Percentiles rank a stretch among this genome's conserved stretches.
Conservation (phyloP, 1,140 invertebrate species). For the Batillaria attramentaria region DNA sequence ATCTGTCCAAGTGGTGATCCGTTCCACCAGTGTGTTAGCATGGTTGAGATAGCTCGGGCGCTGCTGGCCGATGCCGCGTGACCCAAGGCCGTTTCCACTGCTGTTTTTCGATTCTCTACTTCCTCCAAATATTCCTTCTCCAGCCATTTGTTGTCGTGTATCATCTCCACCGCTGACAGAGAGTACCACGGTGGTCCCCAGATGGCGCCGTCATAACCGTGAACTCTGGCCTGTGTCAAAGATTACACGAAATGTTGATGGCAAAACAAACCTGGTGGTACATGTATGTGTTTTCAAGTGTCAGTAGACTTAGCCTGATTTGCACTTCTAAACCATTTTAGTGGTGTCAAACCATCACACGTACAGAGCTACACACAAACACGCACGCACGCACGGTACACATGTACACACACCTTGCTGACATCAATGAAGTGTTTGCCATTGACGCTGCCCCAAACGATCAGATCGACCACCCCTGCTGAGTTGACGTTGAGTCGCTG, state of each 20-base stretch:
- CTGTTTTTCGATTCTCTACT: constrained; percentile 44
- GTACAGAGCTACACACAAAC: background rate
- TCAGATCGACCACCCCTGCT: constrained; percentile 63
- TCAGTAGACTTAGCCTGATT: background rate
- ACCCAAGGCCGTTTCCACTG: constrained; percentile 40
- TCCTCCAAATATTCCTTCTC: constrained; percentile 60
- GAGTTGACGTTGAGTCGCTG: constrained; percentile 64
- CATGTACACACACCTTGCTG: constrained; percentile 35
- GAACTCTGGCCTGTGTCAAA: constrained; percentile 49
- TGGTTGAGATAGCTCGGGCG: constrained; percentile 56
- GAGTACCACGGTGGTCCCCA: constrained; percentile 68
- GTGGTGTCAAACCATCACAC: no score
- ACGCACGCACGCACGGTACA: constrained; percentile 15
- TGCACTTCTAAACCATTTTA: background rate
- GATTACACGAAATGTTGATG: no score
- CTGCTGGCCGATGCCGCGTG: constrained; percentile 49
- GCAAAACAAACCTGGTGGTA: no score
- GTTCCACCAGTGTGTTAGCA: constrained; percentile 64
- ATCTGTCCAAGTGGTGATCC: constrained; percentile 63
- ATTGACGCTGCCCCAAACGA: constrained; percentile 69
- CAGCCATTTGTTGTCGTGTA: constrained; percentile 68
- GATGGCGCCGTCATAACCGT: constrained; percentile 68
- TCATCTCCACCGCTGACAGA: constrained; percentile 59
- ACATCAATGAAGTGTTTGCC: constrained; percentile 62
- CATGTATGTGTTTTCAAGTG: no score